These are phyloP conservation scores for Pluvianellus socialis DNA, from an alignment of 2,113 vertebrate species.

Conservation along the genomic window DNA sequence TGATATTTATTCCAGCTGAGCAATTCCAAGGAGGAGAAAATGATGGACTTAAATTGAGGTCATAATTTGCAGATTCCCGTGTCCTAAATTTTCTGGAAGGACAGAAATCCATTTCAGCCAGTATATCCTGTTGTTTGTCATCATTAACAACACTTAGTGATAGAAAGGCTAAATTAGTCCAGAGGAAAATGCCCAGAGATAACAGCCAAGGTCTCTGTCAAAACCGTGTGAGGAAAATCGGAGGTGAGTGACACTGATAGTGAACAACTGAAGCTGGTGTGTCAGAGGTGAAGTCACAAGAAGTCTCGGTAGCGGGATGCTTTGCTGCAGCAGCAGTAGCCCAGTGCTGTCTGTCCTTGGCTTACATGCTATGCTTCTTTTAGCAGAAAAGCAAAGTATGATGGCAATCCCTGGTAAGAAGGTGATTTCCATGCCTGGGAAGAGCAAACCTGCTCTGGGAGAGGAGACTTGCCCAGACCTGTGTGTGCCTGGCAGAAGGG, in stretches of 20 bases:
- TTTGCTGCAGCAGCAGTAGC: background rate
- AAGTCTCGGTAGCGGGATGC: background rate
- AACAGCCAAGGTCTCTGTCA: background rate
- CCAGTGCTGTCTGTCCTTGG: background rate
- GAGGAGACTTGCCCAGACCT: background rate
- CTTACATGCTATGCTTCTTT: background rate
- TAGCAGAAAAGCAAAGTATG: background rate
- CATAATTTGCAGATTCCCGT: background rate
- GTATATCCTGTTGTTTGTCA: background rate
- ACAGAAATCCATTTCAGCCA: background rate
- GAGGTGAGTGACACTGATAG: background rate
- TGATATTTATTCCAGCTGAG: constrained; percentile 38
- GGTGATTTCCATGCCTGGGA: background rate
- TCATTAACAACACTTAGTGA: background rate
- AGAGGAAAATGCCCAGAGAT: background rate
- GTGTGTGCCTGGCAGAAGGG: background rate
- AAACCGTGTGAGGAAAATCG: background rate
- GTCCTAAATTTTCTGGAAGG: background rate
- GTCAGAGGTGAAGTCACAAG: background rate
- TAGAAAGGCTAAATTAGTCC: background rate
- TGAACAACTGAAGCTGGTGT: background rate
- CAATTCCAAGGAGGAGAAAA: constrained; percentile 17
- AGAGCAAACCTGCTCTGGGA: background rate
- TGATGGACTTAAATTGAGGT: constrained; percentile 26
- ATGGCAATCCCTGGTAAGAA: background rate